Percentiles rank a stretch among this genome's conserved stretches.
phyloP scores from a whole-genome alignment of 92 coral and sea anemone species.

The Zoanthus sociatus region DNA sequence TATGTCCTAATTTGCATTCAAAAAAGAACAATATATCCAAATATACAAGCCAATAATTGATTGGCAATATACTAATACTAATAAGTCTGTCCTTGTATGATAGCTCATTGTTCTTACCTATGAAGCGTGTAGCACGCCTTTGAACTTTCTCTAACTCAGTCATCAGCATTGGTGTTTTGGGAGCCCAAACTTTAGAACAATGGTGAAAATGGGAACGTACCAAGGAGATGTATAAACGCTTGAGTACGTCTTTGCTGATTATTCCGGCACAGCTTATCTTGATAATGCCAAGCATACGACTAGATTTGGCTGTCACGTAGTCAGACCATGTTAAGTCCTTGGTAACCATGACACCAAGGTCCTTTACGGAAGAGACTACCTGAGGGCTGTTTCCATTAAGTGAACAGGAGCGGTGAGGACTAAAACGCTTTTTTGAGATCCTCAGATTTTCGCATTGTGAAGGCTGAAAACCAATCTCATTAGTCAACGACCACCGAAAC shows the following conservation, averaged over 20 bases:
- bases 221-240: not conserved
- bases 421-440: slow-evolving; percentile 2
- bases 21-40: slow-evolving; percentile 6
- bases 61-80: not conserved
- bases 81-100: not conserved
- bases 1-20: not conserved
- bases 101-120: not conserved
- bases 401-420: not conserved
- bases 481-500: slow-evolving; percentile 36
- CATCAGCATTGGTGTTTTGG: not conserved
- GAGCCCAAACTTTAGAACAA: slow-evolving; percentile 4
- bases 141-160: not conserved
- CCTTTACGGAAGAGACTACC: not conserved
- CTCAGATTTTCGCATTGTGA: slow-evolving; percentile 7
- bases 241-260: too few relatives aligned
- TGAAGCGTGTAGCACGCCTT: not conserved
- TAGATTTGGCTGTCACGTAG: not conserved
- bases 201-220: not conserved
- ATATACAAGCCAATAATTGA: slow-evolving; percentile 7
- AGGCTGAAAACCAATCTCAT: slow-evolving; percentile 49
- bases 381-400: too few relatives aligned
- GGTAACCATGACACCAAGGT: slow-evolving; percentile 9
- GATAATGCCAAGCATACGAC: not conserved
- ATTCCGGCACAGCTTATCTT: too few relatives aligned
- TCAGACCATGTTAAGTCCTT: not conserved